These are phyloP conservation scores for Ganaspis sp. DNA, from an alignment of 1,140 invertebrate species.

Conservation along the genomic window DNA sequence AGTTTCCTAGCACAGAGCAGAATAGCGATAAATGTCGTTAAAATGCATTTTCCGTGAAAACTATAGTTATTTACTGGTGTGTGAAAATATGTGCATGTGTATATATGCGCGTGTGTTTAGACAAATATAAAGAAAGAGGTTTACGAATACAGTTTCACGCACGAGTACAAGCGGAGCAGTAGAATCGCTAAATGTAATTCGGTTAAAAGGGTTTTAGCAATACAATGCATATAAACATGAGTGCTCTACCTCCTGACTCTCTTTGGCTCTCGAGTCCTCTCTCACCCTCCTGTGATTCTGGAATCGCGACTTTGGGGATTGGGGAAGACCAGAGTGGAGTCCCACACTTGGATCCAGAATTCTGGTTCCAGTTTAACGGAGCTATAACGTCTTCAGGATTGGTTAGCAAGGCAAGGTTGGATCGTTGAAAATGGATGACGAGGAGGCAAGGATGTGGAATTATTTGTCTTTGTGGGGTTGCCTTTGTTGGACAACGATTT, in stretches of 20 bases:
- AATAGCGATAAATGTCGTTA: no score
- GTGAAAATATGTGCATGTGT: background rate
- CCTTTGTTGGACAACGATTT: constrained; percentile 26
- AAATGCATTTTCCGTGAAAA: background rate
- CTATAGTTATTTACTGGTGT: background rate
- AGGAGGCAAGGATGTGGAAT: constrained; percentile 2
- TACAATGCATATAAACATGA: constrained; percentile 73
- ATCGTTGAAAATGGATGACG: constrained; percentile 15
- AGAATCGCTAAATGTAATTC: constrained; percentile 73
- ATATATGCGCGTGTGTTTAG: background rate
- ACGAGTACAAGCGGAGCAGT: constrained; percentile 56
- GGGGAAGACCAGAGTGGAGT: background rate
- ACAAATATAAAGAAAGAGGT: constrained; percentile 3
- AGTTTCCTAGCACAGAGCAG: no score
- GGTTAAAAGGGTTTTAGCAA: constrained; percentile 73
- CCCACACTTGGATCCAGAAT: background rate
- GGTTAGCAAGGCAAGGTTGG: constrained; percentile 9
- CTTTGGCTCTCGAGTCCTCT: constrained; percentile 23
- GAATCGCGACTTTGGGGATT: background rate
- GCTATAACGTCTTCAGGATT: constrained; percentile 28
- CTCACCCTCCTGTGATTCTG: background rate
- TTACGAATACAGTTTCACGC: constrained; percentile 28
- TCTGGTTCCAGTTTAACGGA: constrained; percentile 21
- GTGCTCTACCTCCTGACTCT: constrained; percentile 46
- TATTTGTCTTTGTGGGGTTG: background rate